Evolutionary conservation across 2,888 invertebrate species (phyloP).

Genomic region (Craniophora ligustri): DNA sequence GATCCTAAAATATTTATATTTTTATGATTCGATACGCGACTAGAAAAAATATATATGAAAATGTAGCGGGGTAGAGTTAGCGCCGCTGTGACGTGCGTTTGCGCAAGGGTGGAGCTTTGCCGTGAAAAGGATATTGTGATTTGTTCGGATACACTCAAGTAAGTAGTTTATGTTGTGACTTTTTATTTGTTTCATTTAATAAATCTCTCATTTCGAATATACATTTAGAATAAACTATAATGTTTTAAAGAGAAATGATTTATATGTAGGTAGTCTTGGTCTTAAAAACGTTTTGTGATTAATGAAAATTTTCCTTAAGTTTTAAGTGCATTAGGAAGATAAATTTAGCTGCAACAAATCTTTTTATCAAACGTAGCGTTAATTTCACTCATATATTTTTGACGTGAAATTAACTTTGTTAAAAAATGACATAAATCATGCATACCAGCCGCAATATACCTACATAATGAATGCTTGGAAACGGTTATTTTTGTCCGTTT

Average conservation of each 20-base stretch:
- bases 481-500: slow-evolving; percentile 71
- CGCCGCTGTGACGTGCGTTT: slow-evolving; percentile 74
- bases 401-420: slow-evolving; percentile 17
- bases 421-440: slow-evolving; percentile 40
- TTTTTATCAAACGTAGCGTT: background rate
- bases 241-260: background rate
- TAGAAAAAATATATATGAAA: slow-evolving; percentile 82
- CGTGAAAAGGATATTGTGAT: slow-evolving; percentile 51
- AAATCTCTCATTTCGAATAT: background rate
- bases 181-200: slow-evolving; percentile 10
- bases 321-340: background rate
- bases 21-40: slow-evolving; percentile 82
- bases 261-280: background rate
- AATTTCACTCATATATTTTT: slow-evolving; percentile 14
- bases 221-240: background rate
- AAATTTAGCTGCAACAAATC: background rate
- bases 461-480: slow-evolving; percentile 54
- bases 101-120: slow-evolving; percentile 61
- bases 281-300: too few species aligned
- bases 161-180: slow-evolving; percentile 52
- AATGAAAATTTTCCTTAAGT: background rate
- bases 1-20: slow-evolving; percentile 82
- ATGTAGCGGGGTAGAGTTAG: slow-evolving; percentile 72
- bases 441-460: slow-evolving; percentile 30
- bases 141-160: slow-evolving; percentile 46